These are phyloP conservation scores for Diabrotica balteata DNA, from an alignment of 2,888 invertebrate genomes.

Conservation along the genomic window DNA sequence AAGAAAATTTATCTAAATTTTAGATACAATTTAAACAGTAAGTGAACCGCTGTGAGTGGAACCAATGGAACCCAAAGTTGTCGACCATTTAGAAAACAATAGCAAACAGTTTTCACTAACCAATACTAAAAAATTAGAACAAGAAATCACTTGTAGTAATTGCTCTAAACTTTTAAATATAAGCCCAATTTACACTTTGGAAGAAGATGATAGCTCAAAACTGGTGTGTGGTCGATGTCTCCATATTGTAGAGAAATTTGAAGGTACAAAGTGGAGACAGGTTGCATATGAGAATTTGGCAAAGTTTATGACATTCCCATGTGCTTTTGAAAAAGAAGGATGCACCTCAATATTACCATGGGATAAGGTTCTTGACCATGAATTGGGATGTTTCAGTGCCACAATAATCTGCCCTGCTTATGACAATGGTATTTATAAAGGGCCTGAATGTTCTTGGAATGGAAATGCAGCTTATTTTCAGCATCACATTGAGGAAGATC, in stretches of 20 bases:
- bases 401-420: slow-evolving; percentile 35
- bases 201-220: slow-evolving; percentile 22
- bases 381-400: slow-evolving; percentile 38
- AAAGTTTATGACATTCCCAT: slow-evolving; percentile 40
- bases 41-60: too few relatives aligned
- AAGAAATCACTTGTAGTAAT: slow-evolving; percentile 32
- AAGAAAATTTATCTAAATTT: too few relatives aligned
- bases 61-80: too few relatives aligned
- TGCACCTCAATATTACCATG: slow-evolving; percentile 36
- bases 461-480: slow-evolving; percentile 33
- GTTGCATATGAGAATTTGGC: slow-evolving; percentile 39
- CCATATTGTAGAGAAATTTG: slow-evolving; percentile 8
- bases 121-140: slow-evolving; percentile 29
- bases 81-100: not conserved
- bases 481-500: slow-evolving; percentile 37
- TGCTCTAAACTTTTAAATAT: slow-evolving; percentile 39
- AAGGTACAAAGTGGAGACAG: slow-evolving; percentile 33
- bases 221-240: slow-evolving; percentile 41
- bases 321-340: slow-evolving; percentile 39
- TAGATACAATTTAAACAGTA: too few relatives aligned
- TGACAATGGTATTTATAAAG: slow-evolving; percentile 30
- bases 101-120: slow-evolving; percentile 32
- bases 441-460: slow-evolving; percentile 34
- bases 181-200: slow-evolving; percentile 33
- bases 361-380: slow-evolving; percentile 37